These are phyloP conservation scores for Drosophila borealis DNA, from an alignment of 2,888 invertebrate species.

Conservation along the genomic window DNA sequence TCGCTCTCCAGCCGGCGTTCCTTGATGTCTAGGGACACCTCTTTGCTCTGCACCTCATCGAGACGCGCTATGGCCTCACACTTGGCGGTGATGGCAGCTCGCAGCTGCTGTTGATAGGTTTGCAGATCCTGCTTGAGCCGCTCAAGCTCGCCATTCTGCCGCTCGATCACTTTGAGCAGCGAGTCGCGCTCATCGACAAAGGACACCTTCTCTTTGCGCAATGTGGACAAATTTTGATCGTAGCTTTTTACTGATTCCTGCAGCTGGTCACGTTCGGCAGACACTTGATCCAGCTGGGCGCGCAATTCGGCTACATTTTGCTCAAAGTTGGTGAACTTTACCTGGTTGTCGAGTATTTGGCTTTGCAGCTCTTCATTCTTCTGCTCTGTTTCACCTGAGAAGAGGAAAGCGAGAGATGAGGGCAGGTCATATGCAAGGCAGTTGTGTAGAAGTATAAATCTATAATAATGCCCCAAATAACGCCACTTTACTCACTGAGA, in stretches of 20 bases:
- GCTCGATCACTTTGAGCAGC: conserved; percentile 89
- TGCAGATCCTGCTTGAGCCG: conserved; percentile 89
- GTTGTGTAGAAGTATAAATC: not conserved
- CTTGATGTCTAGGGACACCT: conserved; percentile 91
- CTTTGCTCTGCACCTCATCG: conserved; percentile 93
- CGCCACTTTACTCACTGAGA: conserved; percentile 71
- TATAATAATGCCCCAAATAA: not conserved
- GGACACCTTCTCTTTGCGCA: conserved; percentile 89
- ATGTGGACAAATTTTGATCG: conserved; percentile 88
- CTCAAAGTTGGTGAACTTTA: conserved; percentile 87
- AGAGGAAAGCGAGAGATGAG: not conserved
- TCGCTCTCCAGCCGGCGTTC: conserved; percentile 95
- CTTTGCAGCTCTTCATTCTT: conserved; percentile 86
- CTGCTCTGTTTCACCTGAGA: conserved; percentile 74
- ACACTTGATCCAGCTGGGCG: conserved; percentile 87
- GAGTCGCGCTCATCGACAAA: conserved; percentile 91
- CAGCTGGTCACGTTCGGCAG: conserved; percentile 88
- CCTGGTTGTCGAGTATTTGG: conserved; percentile 88
- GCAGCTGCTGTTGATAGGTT: conserved; percentile 90
- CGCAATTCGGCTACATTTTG: conserved; percentile 88
- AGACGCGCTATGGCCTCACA: conserved; percentile 92
- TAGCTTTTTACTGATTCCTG: conserved; percentile 88
- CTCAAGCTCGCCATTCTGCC: conserved; percentile 90
- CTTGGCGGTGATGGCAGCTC: conserved; percentile 91
- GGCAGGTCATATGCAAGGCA: not conserved